Conservation (phyloP, 1,140 invertebrate genomes). For the Berghia stephanieae region DNA sequence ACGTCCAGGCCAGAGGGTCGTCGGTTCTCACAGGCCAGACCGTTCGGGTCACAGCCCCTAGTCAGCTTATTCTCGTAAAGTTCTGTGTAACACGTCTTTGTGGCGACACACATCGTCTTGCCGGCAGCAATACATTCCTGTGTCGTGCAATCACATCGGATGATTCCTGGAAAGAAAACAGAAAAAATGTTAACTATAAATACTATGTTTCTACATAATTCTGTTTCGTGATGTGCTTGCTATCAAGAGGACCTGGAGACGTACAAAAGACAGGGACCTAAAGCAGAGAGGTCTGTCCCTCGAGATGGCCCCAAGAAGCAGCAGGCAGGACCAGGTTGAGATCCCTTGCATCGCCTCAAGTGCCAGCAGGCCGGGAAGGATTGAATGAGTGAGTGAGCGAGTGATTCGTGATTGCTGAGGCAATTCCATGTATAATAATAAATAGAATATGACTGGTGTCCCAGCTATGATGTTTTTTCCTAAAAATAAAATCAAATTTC, state of each 20-base stretch:
- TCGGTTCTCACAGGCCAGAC: conserved; percentile 58
- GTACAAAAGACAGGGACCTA: background rate
- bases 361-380: too few relatives aligned
- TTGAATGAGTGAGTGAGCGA: too few relatives aligned
- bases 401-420: too few relatives aligned
- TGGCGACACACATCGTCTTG: conserved; percentile 44
- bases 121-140: conserved; percentile 47
- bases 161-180: conserved; percentile 34
- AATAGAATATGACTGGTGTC: too few relatives aligned
- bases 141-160: conserved; percentile 54
- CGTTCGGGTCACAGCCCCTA: conserved; percentile 48
- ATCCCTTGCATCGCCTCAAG: background rate
- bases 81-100: conserved; percentile 52
- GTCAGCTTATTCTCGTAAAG: conserved; percentile 42
- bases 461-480: too few relatives aligned
- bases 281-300: background rate
- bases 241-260: background rate
- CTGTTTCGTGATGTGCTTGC: background rate
- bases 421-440: too few relatives aligned
- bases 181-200: background rate
- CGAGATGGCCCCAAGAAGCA: background rate
- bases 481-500: too few relatives aligned
- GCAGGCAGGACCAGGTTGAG: background rate
- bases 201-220: background rate
- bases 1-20: conserved; percentile 42